Base-by-base conservation (phyloP, 2,888 invertebrate species). In the Mimumesa dahlbomi region DNA sequence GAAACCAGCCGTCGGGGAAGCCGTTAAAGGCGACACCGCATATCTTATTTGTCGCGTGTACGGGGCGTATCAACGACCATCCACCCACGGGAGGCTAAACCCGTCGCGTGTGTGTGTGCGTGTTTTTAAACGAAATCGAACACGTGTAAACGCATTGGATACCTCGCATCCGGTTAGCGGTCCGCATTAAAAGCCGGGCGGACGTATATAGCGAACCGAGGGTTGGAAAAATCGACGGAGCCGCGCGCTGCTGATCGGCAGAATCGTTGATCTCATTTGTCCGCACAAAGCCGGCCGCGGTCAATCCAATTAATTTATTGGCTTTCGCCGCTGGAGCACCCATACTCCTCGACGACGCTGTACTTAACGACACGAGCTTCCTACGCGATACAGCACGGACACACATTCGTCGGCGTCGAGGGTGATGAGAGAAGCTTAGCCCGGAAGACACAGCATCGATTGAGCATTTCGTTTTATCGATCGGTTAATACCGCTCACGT, bases 261-360 rank as follows among this genome's bases (percentile, higher is more conserved):
- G 81, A 87, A 85, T 87, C 83, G 85, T 81, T 87, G 86, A 89
- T 89, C 88, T 87, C 85, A 88, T 89, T 89, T 88, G 88, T 86
- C 83, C 78, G 82, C 73, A 84, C 82, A 86, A 86, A 87, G 87
- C 87, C 85, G 84, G 82, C 84, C 85, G 80, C 81, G 82, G 80
- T 81, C 86, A 86, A 88, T 88, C 88, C 88, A 89, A 89, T 89
- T 88, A 88, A 87, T 89, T 89, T 87, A 89, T 89, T 88, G 87
- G 88, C 88, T 89, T 87, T 87, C 82, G 65, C 50, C 65, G 74
- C n/a, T 50, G 46, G 58, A 58, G 69, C 57, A 34, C 40, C 59
- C 61, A 21, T 43, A 31, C 54, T 16, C 40, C 29, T 5, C 9
- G 16, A 0, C 36, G 9, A 71, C 19, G 49, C 18, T 53, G 22